These are phyloP conservation scores for Artibeus lituratus DNA, from an alignment of 2,797 vertebrate genomes.

Conservation along the genomic window DNA sequence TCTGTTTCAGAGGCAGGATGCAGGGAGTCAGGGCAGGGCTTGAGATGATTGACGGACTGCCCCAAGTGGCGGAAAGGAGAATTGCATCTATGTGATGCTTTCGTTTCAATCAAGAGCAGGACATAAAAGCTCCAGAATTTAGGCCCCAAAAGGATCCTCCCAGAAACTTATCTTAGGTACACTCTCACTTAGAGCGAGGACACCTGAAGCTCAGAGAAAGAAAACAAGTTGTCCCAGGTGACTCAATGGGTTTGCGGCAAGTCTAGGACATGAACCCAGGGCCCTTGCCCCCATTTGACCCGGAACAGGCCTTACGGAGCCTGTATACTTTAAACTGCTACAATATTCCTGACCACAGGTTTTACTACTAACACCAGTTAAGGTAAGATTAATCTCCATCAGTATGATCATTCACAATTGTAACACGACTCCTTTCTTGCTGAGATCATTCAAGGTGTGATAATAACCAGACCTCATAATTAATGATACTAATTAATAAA, in stretches of 20 bases:
- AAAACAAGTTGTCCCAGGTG: not conserved
- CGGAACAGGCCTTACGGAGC: not conserved
- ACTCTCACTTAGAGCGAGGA: not conserved
- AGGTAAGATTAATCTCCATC: constrained; percentile 12
- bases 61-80: not conserved
- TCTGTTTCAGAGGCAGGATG: not conserved
- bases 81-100: not conserved
- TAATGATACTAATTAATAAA: constrained; percentile 30
- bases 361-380: not conserved
- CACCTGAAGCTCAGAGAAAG: not conserved
- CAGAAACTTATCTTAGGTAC: not conserved
- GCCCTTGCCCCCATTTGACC: not conserved
- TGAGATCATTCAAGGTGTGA: constrained; percentile 19
- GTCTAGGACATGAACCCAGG: not conserved
- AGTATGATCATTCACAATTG: constrained; percentile 4
- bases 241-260: not conserved
- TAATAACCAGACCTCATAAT: constrained; percentile 1
- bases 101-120: not conserved
- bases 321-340: not conserved
- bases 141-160: not conserved
- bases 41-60: not conserved
- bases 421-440: not conserved
- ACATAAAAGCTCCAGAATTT: not conserved
- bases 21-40: not conserved
- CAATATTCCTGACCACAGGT: not conserved